These are phyloP conservation scores for Thereva unica DNA, from an alignment of 2,888 invertebrate species.

Conservation along the genomic window DNA sequence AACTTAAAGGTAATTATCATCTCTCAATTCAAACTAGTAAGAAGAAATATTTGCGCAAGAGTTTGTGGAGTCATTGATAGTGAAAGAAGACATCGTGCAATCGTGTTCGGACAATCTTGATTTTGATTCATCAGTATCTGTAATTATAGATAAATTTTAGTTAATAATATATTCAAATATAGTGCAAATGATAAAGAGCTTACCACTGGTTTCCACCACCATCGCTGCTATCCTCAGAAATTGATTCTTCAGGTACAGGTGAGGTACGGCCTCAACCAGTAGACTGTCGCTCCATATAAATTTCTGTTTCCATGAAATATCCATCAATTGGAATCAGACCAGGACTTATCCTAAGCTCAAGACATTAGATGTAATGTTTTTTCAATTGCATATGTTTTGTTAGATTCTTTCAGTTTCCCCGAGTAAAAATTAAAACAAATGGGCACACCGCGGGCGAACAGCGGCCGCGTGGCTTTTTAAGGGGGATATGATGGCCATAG, in stretches of 20 bases:
- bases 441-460: not conserved
- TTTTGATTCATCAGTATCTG: slow-evolving; percentile 70
- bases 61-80: slow-evolving; percentile 65
- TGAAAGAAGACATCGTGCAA: slow-evolving; percentile 79
- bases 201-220: slow-evolving; percentile 72
- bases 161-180: not conserved
- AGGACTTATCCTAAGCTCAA: slow-evolving; percentile 79
- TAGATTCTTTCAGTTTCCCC: slow-evolving; percentile 97
- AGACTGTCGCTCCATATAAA: slow-evolving; percentile 56
- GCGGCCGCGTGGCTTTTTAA: too few relatives aligned
- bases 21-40: too few relatives aligned
- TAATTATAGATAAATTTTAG: slow-evolving; percentile 42
- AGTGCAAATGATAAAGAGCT: slow-evolving; percentile 48
- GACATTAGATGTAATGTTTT: slow-evolving; percentile 92
- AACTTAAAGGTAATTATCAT: too few relatives aligned
- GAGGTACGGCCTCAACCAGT: slow-evolving; percentile 52
- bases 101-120: slow-evolving; percentile 80
- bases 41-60: too few relatives aligned
- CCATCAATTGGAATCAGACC: slow-evolving; percentile 69
- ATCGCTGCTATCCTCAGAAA: slow-evolving; percentile 69
- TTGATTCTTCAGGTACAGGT: slow-evolving; percentile 64
- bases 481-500: too few relatives aligned
- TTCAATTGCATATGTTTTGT: slow-evolving; percentile 99
- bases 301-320: slow-evolving; percentile 64
- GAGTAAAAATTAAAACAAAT: slow-evolving; percentile 64